phyloP scores from a whole-genome alignment of 1,140 invertebrate species.

The Batillaria attramentaria region DNA sequence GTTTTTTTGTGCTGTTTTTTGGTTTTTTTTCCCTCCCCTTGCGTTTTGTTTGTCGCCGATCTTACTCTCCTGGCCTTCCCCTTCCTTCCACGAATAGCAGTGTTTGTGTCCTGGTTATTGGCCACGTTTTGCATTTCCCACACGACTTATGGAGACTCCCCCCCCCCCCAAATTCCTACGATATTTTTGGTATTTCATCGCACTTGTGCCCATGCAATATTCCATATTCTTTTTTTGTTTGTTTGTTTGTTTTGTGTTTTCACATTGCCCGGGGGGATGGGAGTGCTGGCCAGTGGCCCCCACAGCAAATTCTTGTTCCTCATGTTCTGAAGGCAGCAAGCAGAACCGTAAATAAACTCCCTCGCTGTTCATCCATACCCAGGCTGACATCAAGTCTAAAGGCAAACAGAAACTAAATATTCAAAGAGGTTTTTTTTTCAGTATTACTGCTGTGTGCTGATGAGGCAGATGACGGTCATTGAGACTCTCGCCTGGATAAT shows the following conservation, averaged over 20 bases:
- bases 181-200: not conserved
- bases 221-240: not conserved
- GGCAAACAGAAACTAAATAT: too few species aligned
- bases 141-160: not conserved
- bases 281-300: not conserved
- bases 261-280: not conserved
- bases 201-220: conserved; percentile 10
- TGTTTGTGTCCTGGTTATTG: too few species aligned
- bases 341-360: too few species aligned
- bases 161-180: not conserved
- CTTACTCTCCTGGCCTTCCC: not conserved
- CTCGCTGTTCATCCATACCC: too few species aligned
- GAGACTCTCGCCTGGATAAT: too few species aligned
- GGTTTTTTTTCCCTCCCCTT: not conserved
- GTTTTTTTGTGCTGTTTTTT: not conserved
- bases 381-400: too few species aligned
- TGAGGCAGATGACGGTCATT: too few species aligned
- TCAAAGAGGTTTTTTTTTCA: too few species aligned
- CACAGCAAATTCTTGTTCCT: not conserved
- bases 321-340: conserved; percentile 20
- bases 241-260: too few species aligned
- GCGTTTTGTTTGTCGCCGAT: not conserved
- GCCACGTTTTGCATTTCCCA: too few species aligned
- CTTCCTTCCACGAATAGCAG: too few species aligned
- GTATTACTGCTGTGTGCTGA: too few species aligned